Conservation (phyloP, 2,888 invertebrate species). For the Cephus spinipes region DNA sequence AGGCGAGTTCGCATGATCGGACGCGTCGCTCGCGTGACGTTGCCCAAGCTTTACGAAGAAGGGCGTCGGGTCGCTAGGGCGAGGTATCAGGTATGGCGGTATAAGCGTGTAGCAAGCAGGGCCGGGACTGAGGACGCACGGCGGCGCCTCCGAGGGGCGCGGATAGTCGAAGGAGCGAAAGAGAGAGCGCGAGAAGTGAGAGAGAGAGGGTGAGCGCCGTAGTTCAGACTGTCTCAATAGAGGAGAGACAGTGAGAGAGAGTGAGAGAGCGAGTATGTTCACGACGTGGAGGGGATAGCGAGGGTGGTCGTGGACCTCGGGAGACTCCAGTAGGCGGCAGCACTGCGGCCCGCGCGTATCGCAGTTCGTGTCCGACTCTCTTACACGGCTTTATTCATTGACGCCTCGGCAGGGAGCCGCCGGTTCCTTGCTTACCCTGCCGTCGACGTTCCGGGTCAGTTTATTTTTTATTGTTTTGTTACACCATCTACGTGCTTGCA, state of each 20-base stretch:
- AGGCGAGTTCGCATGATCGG: constrained; percentile 46
- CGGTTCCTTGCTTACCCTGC: background rate
- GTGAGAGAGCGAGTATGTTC: constrained; percentile 16
- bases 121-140: background rate
- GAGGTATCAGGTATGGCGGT: constrained; percentile 32
- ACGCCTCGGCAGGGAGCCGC: constrained; percentile 22
- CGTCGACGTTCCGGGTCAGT: background rate
- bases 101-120: constrained; percentile 19
- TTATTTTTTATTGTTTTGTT: background rate
- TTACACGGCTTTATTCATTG: constrained; percentile 27
- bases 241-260: constrained; percentile 26
- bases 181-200: constrained; percentile 18
- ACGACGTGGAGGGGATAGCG: constrained; percentile 66
- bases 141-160: constrained; percentile 37
- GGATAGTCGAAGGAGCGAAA: constrained; percentile 29
- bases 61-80: constrained; percentile 28
- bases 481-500: constrained; percentile 4
- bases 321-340: constrained; percentile 64
- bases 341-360: constrained; percentile 65
- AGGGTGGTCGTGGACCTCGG: constrained; percentile 37
- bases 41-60: constrained; percentile 42
- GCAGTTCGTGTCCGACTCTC: constrained; percentile 51
- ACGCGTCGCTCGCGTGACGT: constrained; percentile 46
- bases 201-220: constrained; percentile 8
- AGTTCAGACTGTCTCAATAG: background rate